Evolutionary conservation across 2,888 invertebrate species (phyloP).

Genomic region (Criorhina ranunculi): DNA sequence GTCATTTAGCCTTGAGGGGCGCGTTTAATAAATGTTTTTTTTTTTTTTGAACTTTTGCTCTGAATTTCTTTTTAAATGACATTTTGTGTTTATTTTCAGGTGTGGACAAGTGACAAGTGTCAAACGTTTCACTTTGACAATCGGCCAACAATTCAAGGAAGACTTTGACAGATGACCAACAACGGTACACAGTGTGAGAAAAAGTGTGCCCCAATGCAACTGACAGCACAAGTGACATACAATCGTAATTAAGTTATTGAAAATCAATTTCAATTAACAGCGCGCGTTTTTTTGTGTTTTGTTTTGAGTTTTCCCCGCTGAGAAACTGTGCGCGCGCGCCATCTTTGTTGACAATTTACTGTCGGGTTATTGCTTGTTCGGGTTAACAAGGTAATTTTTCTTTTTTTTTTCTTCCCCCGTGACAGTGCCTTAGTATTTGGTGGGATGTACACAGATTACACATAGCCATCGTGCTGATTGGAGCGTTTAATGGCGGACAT

Average conservation of each 20-base stretch:
- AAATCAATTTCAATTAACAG: constrained; percentile 73
- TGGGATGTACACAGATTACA: constrained; percentile 39
- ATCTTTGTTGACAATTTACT: constrained; percentile 71
- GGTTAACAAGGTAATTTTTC: constrained; percentile 70
- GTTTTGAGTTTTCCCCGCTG: constrained; percentile 63
- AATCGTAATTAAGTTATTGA: constrained; percentile 74
- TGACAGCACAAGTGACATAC: constrained; percentile 62
- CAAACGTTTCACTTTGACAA: constrained; percentile 51
- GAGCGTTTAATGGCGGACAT: constrained; percentile 50
- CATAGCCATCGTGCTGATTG: constrained; percentile 21
- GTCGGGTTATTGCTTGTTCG: constrained; percentile 70
- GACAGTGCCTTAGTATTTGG: constrained; percentile 55
- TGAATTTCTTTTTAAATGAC: constrained; percentile 14
- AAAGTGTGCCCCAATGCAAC: constrained; percentile 36
- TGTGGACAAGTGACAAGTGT: constrained; percentile 62
- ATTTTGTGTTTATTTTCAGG: constrained; percentile 52
- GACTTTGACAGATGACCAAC: constrained; percentile 70
- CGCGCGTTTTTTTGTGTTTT: no score
- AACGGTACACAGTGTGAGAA: constrained; percentile 67
- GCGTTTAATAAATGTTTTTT: background rate
- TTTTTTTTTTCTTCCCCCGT: constrained; percentile 58
- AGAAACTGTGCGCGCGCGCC: constrained; percentile 44
- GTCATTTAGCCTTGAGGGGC: constrained; percentile 17
- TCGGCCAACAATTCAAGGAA: no score
- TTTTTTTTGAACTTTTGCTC: constrained; percentile 1